Conservation (phyloP, 2,797 vertebrate species). For the Heterohyrax brucei region DNA sequence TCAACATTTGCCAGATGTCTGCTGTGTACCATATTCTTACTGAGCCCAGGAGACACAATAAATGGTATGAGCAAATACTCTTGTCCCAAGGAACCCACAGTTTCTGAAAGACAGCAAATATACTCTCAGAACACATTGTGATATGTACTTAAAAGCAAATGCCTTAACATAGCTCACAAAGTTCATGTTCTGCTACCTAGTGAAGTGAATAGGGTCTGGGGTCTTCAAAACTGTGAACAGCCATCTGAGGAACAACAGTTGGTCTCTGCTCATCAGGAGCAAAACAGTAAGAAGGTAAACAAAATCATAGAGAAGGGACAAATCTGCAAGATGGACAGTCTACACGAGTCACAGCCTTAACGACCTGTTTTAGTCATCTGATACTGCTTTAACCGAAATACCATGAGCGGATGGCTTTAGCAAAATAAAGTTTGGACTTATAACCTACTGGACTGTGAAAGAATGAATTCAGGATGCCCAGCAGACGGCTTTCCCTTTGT, state of each 20-base stretch:
- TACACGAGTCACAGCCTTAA: too few relatives aligned
- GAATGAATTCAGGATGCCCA: too few relatives aligned
- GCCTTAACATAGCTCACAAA: not conserved
- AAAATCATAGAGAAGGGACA: not conserved
- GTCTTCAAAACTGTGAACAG: not conserved
- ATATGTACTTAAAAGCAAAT: not conserved
- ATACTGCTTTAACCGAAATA: too few relatives aligned
- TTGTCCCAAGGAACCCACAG: not conserved
- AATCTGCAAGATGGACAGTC: not conserved
- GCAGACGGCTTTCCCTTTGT: too few relatives aligned
- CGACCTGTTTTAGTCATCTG: too few relatives aligned
- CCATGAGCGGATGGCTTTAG: too few relatives aligned
- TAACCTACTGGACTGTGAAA: too few relatives aligned
- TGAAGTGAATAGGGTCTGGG: not conserved
- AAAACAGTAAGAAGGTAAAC: not conserved
- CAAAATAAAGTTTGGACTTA: too few relatives aligned
- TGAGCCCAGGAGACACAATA: not conserved
- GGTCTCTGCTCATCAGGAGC: not conserved
- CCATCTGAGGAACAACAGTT: not conserved
- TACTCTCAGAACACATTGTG: fast-evolving
- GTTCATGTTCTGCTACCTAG: not conserved
- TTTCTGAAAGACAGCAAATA: not conserved
- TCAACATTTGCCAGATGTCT: not conserved
- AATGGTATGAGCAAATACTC: not conserved
- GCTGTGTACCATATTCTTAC: fast-evolving